Percentiles rank a stretch among this genome's conserved stretches.
phyloP scores from a whole-genome alignment of 2,113 vertebrate genomes.

The Vombatus ursinus region DNA sequence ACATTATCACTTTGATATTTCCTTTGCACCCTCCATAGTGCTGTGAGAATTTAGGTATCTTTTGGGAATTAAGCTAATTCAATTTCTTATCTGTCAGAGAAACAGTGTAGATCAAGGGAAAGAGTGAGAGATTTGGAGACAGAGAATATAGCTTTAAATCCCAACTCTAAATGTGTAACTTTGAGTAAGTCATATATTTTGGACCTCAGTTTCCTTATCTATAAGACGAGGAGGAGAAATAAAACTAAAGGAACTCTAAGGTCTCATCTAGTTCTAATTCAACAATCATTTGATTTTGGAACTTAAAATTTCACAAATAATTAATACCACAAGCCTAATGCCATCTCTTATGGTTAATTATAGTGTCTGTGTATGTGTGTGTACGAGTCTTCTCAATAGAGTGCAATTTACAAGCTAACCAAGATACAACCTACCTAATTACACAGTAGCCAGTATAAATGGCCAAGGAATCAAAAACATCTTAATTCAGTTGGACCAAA shows the following conservation, averaged over 20 bases:
- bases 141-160: too few relatives aligned
- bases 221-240: not conserved
- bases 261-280: not conserved
- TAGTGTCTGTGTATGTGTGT: not conserved
- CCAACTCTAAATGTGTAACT: not conserved
- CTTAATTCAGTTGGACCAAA: not conserved
- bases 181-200: not conserved
- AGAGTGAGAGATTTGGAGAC: too few relatives aligned
- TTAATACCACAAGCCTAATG: not conserved
- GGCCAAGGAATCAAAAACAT: not conserved
- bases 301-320: not conserved
- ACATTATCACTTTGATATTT: not conserved
- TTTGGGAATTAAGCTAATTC: too few relatives aligned
- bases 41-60: too few relatives aligned
- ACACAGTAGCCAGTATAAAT: not conserved
- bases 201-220: not conserved
- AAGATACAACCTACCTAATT: not conserved
- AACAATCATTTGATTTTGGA: not conserved
- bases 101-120: too few relatives aligned
- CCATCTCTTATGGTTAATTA: not conserved
- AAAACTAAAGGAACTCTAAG: not conserved
- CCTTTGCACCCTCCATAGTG: too few relatives aligned
- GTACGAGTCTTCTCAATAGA: not conserved
- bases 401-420: not conserved
- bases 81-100: too few relatives aligned